Evolutionary conservation across 2,888 invertebrate species (phyloP).

Genomic region (Craniophora ligustri): DNA sequence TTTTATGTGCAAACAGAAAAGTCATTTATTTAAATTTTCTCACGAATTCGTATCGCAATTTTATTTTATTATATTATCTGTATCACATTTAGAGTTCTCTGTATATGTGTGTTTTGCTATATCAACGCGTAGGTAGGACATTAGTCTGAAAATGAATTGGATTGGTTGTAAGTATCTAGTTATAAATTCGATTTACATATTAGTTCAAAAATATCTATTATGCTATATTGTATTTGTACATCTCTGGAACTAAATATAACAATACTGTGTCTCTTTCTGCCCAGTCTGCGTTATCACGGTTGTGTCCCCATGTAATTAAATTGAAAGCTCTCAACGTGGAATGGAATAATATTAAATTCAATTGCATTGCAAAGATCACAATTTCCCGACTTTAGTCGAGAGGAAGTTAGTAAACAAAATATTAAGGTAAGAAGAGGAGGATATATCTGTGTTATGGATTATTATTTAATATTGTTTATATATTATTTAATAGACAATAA

Average conservation of each 20-base stretch:
- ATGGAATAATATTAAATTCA: slow-evolving; percentile 84
- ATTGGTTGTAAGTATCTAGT: slow-evolving; percentile 20
- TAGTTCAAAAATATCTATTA: slow-evolving; percentile 10
- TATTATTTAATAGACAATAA: too few relatives aligned
- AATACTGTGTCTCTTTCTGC: slow-evolving; percentile 58
- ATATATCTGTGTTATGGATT: slow-evolving; percentile 4
- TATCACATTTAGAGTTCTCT: slow-evolving; percentile 85
- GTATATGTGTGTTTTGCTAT: slow-evolving; percentile 69
- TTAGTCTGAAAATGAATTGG: slow-evolving; percentile 33
- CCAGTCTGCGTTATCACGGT: slow-evolving; percentile 72
- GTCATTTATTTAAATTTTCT: slow-evolving; percentile 89
- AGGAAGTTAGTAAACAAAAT: slow-evolving; percentile 60
- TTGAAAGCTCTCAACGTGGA: slow-evolving; percentile 83
- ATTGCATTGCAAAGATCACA: slow-evolving; percentile 85
- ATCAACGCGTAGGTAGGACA: slow-evolving; percentile 52
- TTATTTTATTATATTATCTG: slow-evolving; percentile 88
- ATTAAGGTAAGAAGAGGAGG: slow-evolving; percentile 48
- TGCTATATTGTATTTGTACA: slow-evolving; percentile 15
- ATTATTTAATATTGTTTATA: too few relatives aligned
- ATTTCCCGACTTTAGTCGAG: slow-evolving; percentile 69
- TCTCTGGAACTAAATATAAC: slow-evolving; percentile 29
- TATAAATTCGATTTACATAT: slow-evolving; percentile 24
- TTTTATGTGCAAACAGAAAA: slow-evolving; percentile 89
- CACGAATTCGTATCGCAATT: slow-evolving; percentile 89
- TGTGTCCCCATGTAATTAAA: slow-evolving; percentile 84